Evolutionary conservation across 2,797 vertebrate genomes (phyloP), one percentile per base, ranked within the genome.

Genomic region (Sebastes nivosus): DNA sequence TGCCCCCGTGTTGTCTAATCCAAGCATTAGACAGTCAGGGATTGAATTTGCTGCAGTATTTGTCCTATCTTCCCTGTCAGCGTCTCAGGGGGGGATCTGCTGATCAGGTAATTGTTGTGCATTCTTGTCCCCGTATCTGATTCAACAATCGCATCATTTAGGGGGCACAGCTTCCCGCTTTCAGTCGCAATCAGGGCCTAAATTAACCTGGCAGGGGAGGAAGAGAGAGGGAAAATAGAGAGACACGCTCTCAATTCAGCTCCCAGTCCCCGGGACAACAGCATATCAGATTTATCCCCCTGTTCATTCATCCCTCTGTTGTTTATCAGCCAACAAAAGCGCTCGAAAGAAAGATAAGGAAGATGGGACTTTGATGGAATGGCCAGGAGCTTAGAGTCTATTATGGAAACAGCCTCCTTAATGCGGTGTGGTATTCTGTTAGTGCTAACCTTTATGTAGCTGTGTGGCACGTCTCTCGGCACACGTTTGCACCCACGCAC

Each of bases 91-190:
- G 65, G 67, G 52, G 52, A 68, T 85, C 81, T 84, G 82, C 80
- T 87, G 87, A 87, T 83, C 83, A 80, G 79, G 87, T 91, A 81
- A 92, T 91, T 81, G 84, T 91, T 91, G 77, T 75, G 77, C 71
- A 80, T 89, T 90, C 63, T 87, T 86, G 73, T 89, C 72, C 42
- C 38, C 63, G 71, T 92, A 89, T 91, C 85, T 71, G 81, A 87
- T 80, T 89, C 54, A 82, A 85, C 86, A 83, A 80, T 88, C 66
- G 4, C 70, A 77, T 85, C 42, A 67, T 90, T 88, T 83, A 82
- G 29, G 74, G 59, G 25, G 27, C 72, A 29, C 71, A 27, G 75
- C 74, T 72, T 80, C 63, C 69, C 66, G 75, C 79, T 85, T 86
- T 82, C 69, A 82, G 74, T 67, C 7, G 54, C 85, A 87, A 91